Evolutionary conservation across 2,888 invertebrate species (phyloP).

Genomic region (Apodemia duryi): DNA sequence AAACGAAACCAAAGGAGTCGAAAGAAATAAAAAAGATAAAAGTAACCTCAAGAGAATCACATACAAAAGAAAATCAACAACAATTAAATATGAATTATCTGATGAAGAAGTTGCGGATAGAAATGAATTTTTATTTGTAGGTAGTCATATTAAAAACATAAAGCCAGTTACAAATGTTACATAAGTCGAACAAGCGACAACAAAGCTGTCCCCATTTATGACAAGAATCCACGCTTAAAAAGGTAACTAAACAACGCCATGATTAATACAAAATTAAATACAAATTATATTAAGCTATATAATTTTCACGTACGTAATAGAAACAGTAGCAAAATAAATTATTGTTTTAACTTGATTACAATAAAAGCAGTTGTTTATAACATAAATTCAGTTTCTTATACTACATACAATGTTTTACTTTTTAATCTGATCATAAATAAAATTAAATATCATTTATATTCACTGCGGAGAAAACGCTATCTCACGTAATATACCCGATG

Average conservation of each 20-base stretch:
- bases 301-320: no score
- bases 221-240: background rate
- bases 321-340: background rate
- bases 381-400: background rate
- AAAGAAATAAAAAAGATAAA: constrained; percentile 1
- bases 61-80: background rate
- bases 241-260: background rate
- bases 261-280: no score
- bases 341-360: background rate
- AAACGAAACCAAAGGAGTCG: background rate
- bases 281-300: no score
- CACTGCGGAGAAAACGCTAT: background rate
- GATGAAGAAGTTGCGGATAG: constrained; percentile 14
- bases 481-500: background rate
- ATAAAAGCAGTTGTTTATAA: background rate
- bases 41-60: background rate
- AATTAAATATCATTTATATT: constrained; percentile 1
- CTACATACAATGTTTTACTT: background rate
- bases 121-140: constrained; percentile 21
- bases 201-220: background rate
- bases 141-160: constrained; percentile 6
- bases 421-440: background rate
- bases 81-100: background rate
- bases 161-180: background rate
- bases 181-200: background rate